phyloP scores from a whole-genome alignment of 2,113 vertebrate genomes.

The Saguinus imperator region DNA sequence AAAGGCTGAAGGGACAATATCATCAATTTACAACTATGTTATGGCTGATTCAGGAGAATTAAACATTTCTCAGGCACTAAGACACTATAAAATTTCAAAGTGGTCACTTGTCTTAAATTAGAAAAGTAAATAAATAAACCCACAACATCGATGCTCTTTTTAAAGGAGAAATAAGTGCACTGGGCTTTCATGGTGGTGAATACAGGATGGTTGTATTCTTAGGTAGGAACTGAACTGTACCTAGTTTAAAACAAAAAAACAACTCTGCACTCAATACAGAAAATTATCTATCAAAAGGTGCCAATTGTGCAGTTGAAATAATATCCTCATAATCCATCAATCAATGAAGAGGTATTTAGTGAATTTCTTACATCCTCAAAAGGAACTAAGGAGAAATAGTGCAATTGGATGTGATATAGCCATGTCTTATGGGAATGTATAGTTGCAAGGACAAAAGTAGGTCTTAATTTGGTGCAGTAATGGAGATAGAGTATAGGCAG shows the following conservation, averaged over 20 bases:
- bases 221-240: background rate
- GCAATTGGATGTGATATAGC: background rate
- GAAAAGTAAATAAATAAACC: background rate
- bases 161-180: slow-evolving; percentile 22
- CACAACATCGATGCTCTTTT: background rate
- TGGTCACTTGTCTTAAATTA: background rate
- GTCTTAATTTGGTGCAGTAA: background rate
- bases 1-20: background rate
- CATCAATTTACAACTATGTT: background rate
- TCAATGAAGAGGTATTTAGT: slow-evolving; percentile 2
- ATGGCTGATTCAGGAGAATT: background rate
- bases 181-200: background rate
- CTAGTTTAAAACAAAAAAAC: background rate
- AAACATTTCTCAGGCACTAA: slow-evolving; percentile 35
- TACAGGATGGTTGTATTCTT: background rate
- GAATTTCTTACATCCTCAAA: slow-evolving; percentile 33
- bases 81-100: slow-evolving; percentile 40
- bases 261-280: background rate
- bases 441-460: background rate
- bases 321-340: background rate
- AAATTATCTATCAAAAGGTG: background rate
- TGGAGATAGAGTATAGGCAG: background rate
- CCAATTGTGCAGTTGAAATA: background rate
- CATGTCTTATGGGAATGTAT: background rate
- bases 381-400: slow-evolving; percentile 12